Base-by-base conservation (phyloP, 2,888 invertebrate genomes). In the Pomacea canaliculata region DNA sequence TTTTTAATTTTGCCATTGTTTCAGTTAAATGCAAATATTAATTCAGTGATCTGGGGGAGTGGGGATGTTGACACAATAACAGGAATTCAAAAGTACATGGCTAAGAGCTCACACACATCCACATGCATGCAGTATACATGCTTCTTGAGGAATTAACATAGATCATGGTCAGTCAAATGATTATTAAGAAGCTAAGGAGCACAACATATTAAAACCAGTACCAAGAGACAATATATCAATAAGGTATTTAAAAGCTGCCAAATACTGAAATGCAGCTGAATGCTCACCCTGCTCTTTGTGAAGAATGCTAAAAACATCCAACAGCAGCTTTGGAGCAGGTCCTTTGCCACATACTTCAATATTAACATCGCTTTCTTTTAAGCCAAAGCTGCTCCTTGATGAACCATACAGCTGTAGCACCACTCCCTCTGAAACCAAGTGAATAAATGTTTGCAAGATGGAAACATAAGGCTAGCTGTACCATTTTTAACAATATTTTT, bases 281-380 rank as follows among this genome's bases (percentile, higher is more conserved):
- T 56, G 51, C 62, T 16, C 13, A 80, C 80, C 78, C 74, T 23
- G 73, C 49, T 49, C 48, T 37, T 70, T 60, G 13, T 70, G 65
- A 27, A 80, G 19, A 49, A 66, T 60, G 9, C 27, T 49, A 60
- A 70, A 72, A 8, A 78, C 59, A n/a, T 76, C 72, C 19, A 76
- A 66, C n/a, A 80, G 60, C 8, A 80, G 63, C 3, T 71, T 71
- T 13, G 76, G 76, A 49, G 71, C 70, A 19, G 68, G 76, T 68
- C 74, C 63, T 46, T 75, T 72, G 9, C 75, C 76, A 46, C 77
- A 46, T 56, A 92, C 78, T 73, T 91, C 88, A 70, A 92, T 84
- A 83, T 92, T 92, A 12, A 92, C 84, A 84, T 92, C 91, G 78
- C 91, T 88, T 65, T 83, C 78, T 79, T 89, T 88, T 75, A 92